Percentiles rank a stretch among this genome's conserved stretches.
Conservation (phyloP, 92 coral and sea anemone species). For the Epizoanthus stellaris region DNA sequence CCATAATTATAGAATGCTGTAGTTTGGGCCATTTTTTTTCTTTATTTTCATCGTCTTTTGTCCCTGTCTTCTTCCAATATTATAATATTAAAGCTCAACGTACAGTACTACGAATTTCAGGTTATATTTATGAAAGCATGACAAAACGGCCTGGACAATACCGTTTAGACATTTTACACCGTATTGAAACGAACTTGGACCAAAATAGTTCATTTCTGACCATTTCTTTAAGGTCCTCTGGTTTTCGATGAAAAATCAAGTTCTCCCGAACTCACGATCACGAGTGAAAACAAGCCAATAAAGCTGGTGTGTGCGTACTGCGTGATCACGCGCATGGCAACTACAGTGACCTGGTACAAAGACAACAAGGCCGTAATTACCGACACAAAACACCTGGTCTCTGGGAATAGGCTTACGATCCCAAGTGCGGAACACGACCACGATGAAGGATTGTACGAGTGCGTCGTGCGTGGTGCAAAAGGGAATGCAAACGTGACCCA, state of each 20-base stretch:
- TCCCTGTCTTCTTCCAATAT: no score
- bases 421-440: constrained; percentile 35
- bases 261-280: background rate
- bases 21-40: no score
- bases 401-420: constrained; percentile 35
- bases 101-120: no score
- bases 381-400: background rate
- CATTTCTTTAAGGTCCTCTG: background rate
- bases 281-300: background rate
- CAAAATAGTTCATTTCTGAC: background rate
- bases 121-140: no score
- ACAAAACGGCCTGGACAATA: no score
- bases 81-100: no score
- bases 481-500: constrained; percentile 46
- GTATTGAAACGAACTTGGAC: background rate
- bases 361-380: constrained; percentile 43
- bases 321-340: constrained; percentile 8
- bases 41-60: no score
- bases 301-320: constrained; percentile 27
- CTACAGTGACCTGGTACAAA: constrained; percentile 43
- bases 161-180: no score
- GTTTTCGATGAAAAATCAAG: constrained; percentile 7
- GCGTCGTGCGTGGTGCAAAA: constrained; percentile 45
- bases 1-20: no score
- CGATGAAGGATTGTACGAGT: constrained; percentile 75